phyloP scores from a whole-genome alignment of 2,113 vertebrate species.

The Heterochromis multidens region DNA sequence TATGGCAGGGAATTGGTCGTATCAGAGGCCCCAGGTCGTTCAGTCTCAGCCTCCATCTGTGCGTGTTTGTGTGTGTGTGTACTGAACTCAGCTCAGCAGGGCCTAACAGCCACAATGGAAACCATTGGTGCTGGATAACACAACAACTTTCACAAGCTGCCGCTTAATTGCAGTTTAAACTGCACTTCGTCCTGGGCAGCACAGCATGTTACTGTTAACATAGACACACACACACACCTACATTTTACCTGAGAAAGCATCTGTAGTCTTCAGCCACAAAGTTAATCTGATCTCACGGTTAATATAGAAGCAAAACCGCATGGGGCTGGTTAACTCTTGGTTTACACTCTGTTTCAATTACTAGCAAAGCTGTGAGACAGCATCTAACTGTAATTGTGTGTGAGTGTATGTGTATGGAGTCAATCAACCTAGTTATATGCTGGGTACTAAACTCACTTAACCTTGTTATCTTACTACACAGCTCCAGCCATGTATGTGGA shows the following conservation, averaged over 20 bases:
- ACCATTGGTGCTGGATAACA: conserved; percentile 67
- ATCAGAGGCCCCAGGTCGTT: conserved; percentile 58
- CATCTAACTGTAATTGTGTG: conserved; percentile 59
- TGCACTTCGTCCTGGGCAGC: conserved; percentile 59
- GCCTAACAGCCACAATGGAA: conserved; percentile 65
- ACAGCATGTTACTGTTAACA: conserved; percentile 41
- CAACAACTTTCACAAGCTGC: conserved; percentile 71
- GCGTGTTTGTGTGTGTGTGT: conserved; percentile 24
- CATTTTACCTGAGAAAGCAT: conserved; percentile 50
- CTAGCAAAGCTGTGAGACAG: conserved; percentile 62
- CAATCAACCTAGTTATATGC: conserved; percentile 59
- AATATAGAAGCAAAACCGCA: conserved; percentile 72
- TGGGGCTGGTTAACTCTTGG: conserved; percentile 71
- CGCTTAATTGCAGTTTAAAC: conserved; percentile 75
- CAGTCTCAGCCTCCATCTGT: conserved; percentile 28
- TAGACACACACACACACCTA: conserved; percentile 9
- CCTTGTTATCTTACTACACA: conserved; percentile 58
- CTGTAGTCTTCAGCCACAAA: conserved; percentile 48
- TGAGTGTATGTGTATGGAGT: conserved; percentile 48
- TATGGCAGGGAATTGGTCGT: conserved; percentile 70
- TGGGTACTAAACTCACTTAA: conserved; percentile 65
- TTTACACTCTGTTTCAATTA: conserved; percentile 72
- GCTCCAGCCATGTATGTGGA: conserved; percentile 49
- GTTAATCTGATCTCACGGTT: conserved; percentile 76
- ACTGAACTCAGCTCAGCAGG: conserved; percentile 65